Evolutionary conservation across 2,888 invertebrate genomes (phyloP), one percentile per base, ranked within the genome.

Genomic region (Disparrhopalites patrizii): DNA sequence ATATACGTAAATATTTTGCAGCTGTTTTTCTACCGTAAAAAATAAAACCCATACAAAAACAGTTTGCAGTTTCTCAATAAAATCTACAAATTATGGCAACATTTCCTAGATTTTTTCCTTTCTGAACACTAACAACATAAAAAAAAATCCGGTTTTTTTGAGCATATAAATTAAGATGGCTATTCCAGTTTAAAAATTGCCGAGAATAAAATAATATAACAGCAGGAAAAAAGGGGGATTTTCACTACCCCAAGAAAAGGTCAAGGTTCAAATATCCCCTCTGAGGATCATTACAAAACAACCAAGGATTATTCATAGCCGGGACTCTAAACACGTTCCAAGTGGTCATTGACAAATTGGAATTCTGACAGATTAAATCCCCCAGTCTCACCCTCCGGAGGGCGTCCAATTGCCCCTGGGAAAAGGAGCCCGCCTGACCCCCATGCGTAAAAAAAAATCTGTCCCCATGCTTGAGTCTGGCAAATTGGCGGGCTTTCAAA

Each of bases 401-500:
- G 27, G 65, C 58, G 28, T 50, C 31, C 10, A 74, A 18, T 52
- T 73, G 71, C 2, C 52, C 58, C 7, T 4, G 18, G 20, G 33
- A 65, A 20, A 69, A 73, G 10, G 69, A 66, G 10, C 71, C 66
- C 1, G 66, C 50, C 43, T 70, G 68, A 31, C 60, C 58, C 1
- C 43, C 58, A 62, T 72, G 74, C 10, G 74, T 71, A 62, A 74
- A 71, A 52, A 72, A 72, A 38, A 67, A 69, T 38, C 75, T 52
- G 51, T 75, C 75, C 15, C 73, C 75, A 31, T 61, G 70, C 47
- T 70, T 72, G 15, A 66, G 50, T 23, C 66, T 23, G 2, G 65
- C 50, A 38, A 75, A 75, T 60, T 75, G 75, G 25, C 67, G 62
- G 1, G 71, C 73, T 23, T 95, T 78, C 4, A 96, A 82, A 76